Conservation (phyloP, 2,113 vertebrate genomes). For the Microtus ochrogaster region DNA sequence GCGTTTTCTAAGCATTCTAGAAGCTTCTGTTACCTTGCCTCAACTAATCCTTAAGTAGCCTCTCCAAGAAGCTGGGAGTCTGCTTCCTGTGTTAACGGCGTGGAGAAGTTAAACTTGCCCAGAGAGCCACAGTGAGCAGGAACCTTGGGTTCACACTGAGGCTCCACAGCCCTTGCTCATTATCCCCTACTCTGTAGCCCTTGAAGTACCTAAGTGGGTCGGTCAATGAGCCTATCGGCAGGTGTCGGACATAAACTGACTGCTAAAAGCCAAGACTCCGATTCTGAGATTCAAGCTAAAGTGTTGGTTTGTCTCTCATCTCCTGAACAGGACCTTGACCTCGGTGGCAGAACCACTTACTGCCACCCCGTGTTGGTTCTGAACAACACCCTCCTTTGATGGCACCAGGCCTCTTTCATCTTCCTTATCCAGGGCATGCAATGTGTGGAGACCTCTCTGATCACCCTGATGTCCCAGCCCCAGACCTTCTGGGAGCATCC, state of each 20-base stretch:
- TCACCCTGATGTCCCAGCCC: neutral
- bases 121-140: neutral
- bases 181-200: neutral
- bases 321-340: slow-evolving; percentile 8
- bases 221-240: neutral
- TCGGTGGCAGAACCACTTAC: neutral
- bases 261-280: neutral
- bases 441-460: neutral
- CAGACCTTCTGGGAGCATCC: neutral
- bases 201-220: neutral
- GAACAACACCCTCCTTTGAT: neutral
- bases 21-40: neutral
- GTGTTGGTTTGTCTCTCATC: slow-evolving; percentile 41
- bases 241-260: neutral
- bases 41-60: fast-evolving
- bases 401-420: neutral
- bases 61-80: neutral
- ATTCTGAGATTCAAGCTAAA: neutral
- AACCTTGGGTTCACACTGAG: neutral
- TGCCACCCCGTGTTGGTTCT: neutral
- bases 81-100: neutral
- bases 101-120: neutral
- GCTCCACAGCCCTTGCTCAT: neutral
- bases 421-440: neutral
- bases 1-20: neutral